phyloP scores from a whole-genome alignment of 2,888 invertebrate genomes.

The Salpingus planirostris region DNA sequence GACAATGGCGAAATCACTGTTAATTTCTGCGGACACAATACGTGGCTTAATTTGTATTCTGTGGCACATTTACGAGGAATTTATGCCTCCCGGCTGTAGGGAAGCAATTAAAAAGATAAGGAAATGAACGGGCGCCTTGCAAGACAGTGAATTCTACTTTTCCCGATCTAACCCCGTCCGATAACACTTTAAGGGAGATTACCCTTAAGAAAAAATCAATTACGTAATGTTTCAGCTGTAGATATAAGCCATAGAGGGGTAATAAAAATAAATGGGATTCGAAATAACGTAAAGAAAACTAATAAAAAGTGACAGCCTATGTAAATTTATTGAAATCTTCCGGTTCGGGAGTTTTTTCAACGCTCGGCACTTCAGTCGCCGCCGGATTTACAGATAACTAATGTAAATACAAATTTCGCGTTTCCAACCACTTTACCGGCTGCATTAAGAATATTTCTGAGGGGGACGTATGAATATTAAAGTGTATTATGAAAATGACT shows the following conservation, averaged over 20 bases:
- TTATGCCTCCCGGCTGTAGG: slow-evolving; percentile 20
- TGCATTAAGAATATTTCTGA: slow-evolving; percentile 22
- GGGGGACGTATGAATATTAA: slow-evolving; percentile 23
- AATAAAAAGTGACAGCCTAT: slow-evolving; percentile 27
- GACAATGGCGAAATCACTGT: slow-evolving; percentile 21
- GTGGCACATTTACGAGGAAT: slow-evolving; percentile 19
- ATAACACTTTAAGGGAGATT: too few relatives aligned
- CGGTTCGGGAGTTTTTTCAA: slow-evolving; percentile 20
- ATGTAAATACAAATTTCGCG: slow-evolving; percentile 34
- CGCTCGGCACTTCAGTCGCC: slow-evolving; percentile 16
- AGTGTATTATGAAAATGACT: slow-evolving; percentile 23
- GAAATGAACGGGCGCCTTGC: slow-evolving; percentile 12
- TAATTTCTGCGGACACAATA: slow-evolving; percentile 20
- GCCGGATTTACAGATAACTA: slow-evolving; percentile 31
- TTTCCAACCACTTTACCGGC: slow-evolving; percentile 22
- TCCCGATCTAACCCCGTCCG: slow-evolving; percentile 3
- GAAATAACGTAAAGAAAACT: slow-evolving; percentile 23
- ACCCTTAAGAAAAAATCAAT: slow-evolving; percentile 22
- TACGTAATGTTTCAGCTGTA: slow-evolving; percentile 16
- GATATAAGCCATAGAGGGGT: slow-evolving; percentile 12
- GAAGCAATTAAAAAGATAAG: slow-evolving; percentile 29
- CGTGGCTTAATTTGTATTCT: slow-evolving; percentile 22
- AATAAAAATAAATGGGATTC: slow-evolving; percentile 25
- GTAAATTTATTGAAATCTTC: slow-evolving; percentile 35
- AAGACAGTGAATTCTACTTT: slow-evolving; percentile 6